A percentile compares a stretch with the other conserved stretches of the same genome.
Evolutionary conservation across 2,113 vertebrate species (phyloP).

Genomic region (Shinisaurus crocodilurus): DNA sequence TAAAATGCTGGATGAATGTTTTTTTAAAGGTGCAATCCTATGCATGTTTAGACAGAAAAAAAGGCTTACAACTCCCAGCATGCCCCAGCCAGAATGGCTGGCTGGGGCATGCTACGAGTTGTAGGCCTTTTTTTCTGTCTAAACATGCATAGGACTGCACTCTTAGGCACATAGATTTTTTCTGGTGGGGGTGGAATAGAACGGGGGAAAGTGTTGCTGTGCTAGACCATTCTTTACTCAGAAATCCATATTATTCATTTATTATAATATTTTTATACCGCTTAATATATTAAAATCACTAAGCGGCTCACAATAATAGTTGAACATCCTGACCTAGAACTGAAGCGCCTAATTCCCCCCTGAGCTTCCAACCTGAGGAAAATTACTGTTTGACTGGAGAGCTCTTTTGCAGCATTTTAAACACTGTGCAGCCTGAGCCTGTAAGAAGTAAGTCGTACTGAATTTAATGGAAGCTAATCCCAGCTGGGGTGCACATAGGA

Average conservation of each 20-base stretch:
- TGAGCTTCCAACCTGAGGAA: neutral
- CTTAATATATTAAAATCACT: no score
- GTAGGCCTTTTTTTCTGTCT: no score
- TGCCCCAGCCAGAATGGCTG: no score
- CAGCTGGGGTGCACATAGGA: neutral
- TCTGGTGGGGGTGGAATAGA: neutral
- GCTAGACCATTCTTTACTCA: neutral
- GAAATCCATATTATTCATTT: neutral
- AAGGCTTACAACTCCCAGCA: no score
- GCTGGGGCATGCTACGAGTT: no score
- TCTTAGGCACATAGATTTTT: neutral
- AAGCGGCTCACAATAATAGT: neutral
- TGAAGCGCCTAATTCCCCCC: neutral
- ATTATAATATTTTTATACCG: neutral
- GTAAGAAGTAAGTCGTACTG: neutral
- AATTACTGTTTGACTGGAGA: neutral
- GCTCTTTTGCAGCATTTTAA: neutral
- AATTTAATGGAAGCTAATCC: neutral
- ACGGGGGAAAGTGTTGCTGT: no score
- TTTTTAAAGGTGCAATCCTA: no score
- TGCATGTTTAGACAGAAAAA: no score
- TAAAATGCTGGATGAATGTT: neutral
- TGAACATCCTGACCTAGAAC: neutral
- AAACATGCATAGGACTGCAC: no score
- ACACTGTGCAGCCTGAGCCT: neutral